Base-by-base conservation (phyloP, 2,113 vertebrate genomes). In the Oncorhynchus clarkii region DNA sequence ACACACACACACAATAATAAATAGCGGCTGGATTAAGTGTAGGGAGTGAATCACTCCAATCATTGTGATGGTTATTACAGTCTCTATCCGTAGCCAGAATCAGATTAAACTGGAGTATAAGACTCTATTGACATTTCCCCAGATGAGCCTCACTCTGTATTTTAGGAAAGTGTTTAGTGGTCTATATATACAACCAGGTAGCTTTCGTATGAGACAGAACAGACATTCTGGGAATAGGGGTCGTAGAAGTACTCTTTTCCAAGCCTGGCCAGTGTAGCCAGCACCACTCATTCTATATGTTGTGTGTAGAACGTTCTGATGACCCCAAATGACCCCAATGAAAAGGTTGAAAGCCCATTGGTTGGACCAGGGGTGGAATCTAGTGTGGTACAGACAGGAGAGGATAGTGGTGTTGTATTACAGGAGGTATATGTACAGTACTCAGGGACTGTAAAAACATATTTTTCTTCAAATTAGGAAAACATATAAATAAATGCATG, bases 1-100 rank as follows among this genome's bases (percentile, higher is more conserved):
- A 70, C 54, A 77, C 60, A 72, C 66, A 75, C 57, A 69, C 20
- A 31, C 74, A 31, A 70, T 3, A 68, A 68, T 39, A 68, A 68
- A 68, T 24, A 49, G 45, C 20, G 4, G 5, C 24, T 59, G 49
- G 87, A 89, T 89, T 89, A 89, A 85, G 70, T 54, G 51, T 78
- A 79, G 84, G 69, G 64, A 71, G 62, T 34, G 74, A 24, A 45
- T 82, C 85, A 85, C 76, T 79, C 70, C 67, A 80, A 84, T 79
- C 75, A 72, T 79, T 84, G 80, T 84, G 69, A 74, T 72, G 57
- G 62, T 71, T 74, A 73, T 60, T 60, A 70, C 77, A 54, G 80
- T 84, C 78, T 76, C 80, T 75, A 67, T 72, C 72, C 68, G 70
- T 27, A 67, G 20, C 0, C 75, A 73, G 54, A 77, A 82, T 83